Conservation (phyloP, 2,113 vertebrate genomes). For the Lepidothrix coronata region DNA sequence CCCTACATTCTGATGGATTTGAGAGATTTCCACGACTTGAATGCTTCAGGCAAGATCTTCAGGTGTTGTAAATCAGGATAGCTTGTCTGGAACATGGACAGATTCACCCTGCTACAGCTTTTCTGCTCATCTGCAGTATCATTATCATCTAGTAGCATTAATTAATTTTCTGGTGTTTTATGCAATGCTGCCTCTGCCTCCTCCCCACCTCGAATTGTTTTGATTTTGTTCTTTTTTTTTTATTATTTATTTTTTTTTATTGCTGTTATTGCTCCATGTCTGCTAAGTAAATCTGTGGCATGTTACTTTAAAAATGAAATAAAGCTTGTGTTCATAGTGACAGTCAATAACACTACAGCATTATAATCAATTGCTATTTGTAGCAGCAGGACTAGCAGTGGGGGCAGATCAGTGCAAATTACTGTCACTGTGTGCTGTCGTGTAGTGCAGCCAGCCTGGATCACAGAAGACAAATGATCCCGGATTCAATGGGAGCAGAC, state of each 20-base stretch:
- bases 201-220: neutral
- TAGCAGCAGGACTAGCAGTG: constrained; percentile 87
- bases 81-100: neutral
- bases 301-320: constrained; percentile 81
- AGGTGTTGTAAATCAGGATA: neutral
- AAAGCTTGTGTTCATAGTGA: constrained; percentile 74
- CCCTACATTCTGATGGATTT: neutral
- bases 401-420: constrained; percentile 93
- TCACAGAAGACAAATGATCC: constrained; percentile 81
- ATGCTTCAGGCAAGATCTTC: neutral
- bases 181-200: neutral
- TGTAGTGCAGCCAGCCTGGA: constrained; percentile 79
- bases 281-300: constrained; percentile 61
- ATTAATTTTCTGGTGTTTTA: neutral
- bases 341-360: constrained; percentile 90
- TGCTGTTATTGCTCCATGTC: neutral
- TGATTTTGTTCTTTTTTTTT: neutral
- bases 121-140: neutral
- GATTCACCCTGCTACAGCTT: neutral
- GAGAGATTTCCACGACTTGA: constrained; percentile 26
- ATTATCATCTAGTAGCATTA: neutral
- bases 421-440: constrained; percentile 85
- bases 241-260: neutral
- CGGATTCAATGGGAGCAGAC: constrained; percentile 73
- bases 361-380: constrained; percentile 98